Conservation (phyloP, 2,888 invertebrate species). For the Catocala nupta region DNA sequence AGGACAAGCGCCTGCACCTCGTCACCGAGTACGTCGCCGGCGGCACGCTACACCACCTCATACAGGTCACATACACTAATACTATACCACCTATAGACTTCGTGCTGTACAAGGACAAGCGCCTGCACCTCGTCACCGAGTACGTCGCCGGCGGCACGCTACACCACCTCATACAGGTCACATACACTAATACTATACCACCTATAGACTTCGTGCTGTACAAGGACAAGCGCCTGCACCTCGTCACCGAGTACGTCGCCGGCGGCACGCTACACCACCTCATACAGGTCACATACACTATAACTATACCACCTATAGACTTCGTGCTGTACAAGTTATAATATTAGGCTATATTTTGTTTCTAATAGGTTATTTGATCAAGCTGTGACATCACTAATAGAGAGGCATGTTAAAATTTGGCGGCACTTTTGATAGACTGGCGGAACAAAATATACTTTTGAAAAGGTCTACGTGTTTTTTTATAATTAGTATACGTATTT, state of each 20-base stretch:
- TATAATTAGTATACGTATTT: too few relatives aligned
- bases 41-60: constrained; percentile 94
- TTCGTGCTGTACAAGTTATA: constrained; percentile 94
- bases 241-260: constrained; percentile 97
- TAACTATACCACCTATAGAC: too few relatives aligned
- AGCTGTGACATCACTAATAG: too few relatives aligned
- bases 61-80: constrained; percentile 87
- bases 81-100: too few relatives aligned
- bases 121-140: constrained; percentile 96
- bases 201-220: constrained; percentile 89
- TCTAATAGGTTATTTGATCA: too few relatives aligned
- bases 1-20: constrained; percentile 95
- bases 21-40: constrained; percentile 98
- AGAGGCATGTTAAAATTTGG: too few relatives aligned
- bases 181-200: too few relatives aligned
- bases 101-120: constrained; percentile 96
- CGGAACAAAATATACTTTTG: too few relatives aligned
- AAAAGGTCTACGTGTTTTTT: too few relatives aligned
- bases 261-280: constrained; percentile 96
- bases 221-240: constrained; percentile 95
- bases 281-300: constrained; percentile 87
- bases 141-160: constrained; percentile 97
- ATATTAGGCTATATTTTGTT: too few relatives aligned
- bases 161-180: constrained; percentile 92
- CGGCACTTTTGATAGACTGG: too few relatives aligned